Conservation (phyloP, 2,888 invertebrate genomes). For the Mimumesa dahlbomi region DNA sequence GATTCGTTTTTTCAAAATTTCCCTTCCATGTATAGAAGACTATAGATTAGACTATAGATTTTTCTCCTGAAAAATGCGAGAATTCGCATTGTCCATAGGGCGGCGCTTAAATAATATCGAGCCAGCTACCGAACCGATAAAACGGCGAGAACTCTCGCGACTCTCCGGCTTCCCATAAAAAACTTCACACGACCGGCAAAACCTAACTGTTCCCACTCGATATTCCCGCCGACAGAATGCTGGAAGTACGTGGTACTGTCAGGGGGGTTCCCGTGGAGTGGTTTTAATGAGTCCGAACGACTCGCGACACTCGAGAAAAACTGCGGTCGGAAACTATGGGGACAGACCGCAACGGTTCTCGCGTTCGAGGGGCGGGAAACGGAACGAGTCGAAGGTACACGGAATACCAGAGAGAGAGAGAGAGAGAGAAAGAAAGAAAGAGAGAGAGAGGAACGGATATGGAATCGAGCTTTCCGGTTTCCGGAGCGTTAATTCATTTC, state of each 20-base stretch:
- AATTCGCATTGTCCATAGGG: too few species aligned
- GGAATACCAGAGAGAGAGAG: neutral
- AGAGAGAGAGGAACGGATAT: slow-evolving; percentile 28
- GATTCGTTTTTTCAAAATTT: too few species aligned
- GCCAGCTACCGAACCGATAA: too few species aligned
- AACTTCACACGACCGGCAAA: too few species aligned
- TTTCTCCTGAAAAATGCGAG: too few species aligned
- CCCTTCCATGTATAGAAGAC: too few species aligned
- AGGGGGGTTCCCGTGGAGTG: slow-evolving; percentile 19
- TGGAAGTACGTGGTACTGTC: slow-evolving; percentile 2
- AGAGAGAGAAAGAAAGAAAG: slow-evolving; percentile 7
- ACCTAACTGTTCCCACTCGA: neutral
- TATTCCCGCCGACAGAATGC: neutral
- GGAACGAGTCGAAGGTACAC: too few species aligned
- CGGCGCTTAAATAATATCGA: too few species aligned
- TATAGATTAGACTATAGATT: too few species aligned
- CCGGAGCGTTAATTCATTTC: slow-evolving; percentile 73
- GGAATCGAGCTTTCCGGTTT: slow-evolving; percentile 53
- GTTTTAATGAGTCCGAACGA: slow-evolving; percentile 45
- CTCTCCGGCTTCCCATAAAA: too few species aligned
- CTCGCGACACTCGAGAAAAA: slow-evolving; percentile 42
- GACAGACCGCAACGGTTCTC: slow-evolving; percentile 52
- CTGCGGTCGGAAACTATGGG: slow-evolving; percentile 10
- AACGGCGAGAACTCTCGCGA: too few species aligned
- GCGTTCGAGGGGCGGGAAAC: slow-evolving; percentile 12